Evolutionary conservation across 2,888 invertebrate genomes (phyloP).

Genomic region (Andrena fulva): DNA sequence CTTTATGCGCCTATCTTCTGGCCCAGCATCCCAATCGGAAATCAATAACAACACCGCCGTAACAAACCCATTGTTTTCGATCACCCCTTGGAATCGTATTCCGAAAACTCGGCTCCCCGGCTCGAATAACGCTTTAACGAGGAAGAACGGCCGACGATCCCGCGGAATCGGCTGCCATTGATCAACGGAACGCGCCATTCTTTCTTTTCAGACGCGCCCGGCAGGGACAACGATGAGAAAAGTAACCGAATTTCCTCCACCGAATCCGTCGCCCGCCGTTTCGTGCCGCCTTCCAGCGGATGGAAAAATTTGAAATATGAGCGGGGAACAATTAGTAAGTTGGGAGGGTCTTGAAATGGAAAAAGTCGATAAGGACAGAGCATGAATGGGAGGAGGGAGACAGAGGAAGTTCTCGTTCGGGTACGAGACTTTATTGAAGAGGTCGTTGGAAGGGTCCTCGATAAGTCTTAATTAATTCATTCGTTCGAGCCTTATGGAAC

Average conservation of each 20-base stretch:
- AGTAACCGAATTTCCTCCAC: slow-evolving; percentile 15
- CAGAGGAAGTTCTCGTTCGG: slow-evolving; percentile 27
- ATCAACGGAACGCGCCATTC: slow-evolving; percentile 47
- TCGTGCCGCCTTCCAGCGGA: background rate
- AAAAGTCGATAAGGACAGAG: slow-evolving; percentile 13
- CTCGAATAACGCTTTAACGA: slow-evolving; percentile 36
- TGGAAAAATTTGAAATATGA: slow-evolving; percentile 38
- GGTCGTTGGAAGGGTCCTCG: slow-evolving; percentile 42
- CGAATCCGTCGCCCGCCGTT: background rate
- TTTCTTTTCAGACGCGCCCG: slow-evolving; percentile 7
- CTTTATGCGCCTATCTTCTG: slow-evolving; percentile 57
- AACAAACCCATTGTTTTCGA: slow-evolving; percentile 76
- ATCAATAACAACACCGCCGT: slow-evolving; percentile 76
- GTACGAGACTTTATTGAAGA: slow-evolving; percentile 21
- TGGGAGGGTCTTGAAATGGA: background rate
- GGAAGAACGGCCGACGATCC: slow-evolving; percentile 35
- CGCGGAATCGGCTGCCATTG: slow-evolving; percentile 37
- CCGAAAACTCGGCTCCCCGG: slow-evolving; percentile 28
- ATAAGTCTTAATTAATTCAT: slow-evolving; percentile 59
- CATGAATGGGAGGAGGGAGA: background rate
- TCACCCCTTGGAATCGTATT: slow-evolving; percentile 47
- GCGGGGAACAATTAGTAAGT: background rate
- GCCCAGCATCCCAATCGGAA: slow-evolving; percentile 72
- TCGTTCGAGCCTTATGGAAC: slow-evolving; percentile 34
- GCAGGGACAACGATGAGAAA: background rate